Percentiles rank a stretch among this genome's conserved stretches.
phyloP scores from a whole-genome alignment of 2,797 vertebrate genomes.

The Rhinella marina region DNA sequence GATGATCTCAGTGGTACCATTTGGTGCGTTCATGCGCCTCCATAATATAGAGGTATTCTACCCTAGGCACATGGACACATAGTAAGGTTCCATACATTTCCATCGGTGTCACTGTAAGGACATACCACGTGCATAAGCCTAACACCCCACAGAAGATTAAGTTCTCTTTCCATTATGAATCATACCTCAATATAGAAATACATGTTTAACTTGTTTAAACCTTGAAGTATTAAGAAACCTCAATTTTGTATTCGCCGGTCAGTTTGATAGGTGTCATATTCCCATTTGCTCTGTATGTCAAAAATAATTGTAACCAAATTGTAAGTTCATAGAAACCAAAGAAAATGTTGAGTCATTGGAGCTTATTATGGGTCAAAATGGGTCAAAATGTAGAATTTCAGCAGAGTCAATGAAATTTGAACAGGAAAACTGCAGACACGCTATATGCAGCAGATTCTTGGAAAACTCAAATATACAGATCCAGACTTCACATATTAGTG shows the following conservation, averaged over 20 bases:
- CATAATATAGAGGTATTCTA: too few species aligned
- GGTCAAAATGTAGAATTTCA: constrained; percentile 4
- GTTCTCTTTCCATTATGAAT: too few species aligned
- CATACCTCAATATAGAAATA: neutral
- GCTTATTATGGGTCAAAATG: constrained; percentile 1
- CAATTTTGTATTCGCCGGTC: neutral
- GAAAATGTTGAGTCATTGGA: neutral
- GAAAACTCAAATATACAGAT: neutral
- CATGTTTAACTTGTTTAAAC: neutral
- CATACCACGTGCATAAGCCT: too few species aligned
- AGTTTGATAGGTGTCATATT: neutral
- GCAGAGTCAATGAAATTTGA: constrained; percentile 16
- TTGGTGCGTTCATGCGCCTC: too few species aligned
- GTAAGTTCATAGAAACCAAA: neutral
- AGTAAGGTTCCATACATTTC: too few species aligned
- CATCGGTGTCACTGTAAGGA: too few species aligned
- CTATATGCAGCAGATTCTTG: neutral
- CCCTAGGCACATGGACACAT: too few species aligned
- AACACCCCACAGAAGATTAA: neutral
- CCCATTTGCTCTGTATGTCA: neutral
- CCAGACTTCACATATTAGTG: neutral
- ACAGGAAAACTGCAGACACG: neutral
- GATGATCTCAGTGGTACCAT: too few species aligned
- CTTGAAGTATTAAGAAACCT: neutral
- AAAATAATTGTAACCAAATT: neutral